Base-by-base conservation (phyloP, 2,888 invertebrate species). In the Amphipoea oculea region DNA sequence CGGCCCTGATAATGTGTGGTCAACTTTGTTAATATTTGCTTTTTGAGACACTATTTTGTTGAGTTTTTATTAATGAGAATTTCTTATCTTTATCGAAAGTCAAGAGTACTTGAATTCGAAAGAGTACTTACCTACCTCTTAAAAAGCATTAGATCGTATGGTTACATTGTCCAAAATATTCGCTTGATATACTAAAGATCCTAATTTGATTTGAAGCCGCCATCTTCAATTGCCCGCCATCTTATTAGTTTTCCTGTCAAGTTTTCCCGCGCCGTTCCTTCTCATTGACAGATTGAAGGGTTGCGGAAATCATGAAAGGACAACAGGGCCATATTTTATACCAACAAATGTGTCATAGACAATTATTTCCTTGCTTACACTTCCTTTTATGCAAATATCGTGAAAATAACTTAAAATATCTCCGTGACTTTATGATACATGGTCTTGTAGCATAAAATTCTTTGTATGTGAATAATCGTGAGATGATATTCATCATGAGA, bases 401-500 rank as follows among this genome's bases (percentile, higher is more conserved):
- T 83, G 86, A 79, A 84, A 83, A 86, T 78, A 78, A 66, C 57
- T 78, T 65, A 51, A 86, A 85, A 79, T 85, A 75, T 60, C 57
- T 60, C 40, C 60, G 70, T 86, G 75, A 67, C 73, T 70, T 57
- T 65, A 66, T 75, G 67, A 72, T 67, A 54, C 54, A 69, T 78
- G 70, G 62, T 62, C 62, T 54, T 73, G 54, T 62, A 57, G 66
- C 36, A 65, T 82, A 45, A 69, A 65, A 86, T 76, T 78, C 71
- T 81, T 85, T 78, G 63, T 68, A 51, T 66, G 69, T 73, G 74
- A 66, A 77, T 71, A 77, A 73, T 88, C 87, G 88, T 88, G 88
- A 83, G 67, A 66, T 57, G 87, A 90, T 89, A 88, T 48, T 17
- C 75, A 89, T 89, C 86, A 77, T 57, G 74, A 57, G 85, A 89